phyloP scores from a whole-genome alignment of 2,888 invertebrate species.

The Lycocerus yunnanus region DNA sequence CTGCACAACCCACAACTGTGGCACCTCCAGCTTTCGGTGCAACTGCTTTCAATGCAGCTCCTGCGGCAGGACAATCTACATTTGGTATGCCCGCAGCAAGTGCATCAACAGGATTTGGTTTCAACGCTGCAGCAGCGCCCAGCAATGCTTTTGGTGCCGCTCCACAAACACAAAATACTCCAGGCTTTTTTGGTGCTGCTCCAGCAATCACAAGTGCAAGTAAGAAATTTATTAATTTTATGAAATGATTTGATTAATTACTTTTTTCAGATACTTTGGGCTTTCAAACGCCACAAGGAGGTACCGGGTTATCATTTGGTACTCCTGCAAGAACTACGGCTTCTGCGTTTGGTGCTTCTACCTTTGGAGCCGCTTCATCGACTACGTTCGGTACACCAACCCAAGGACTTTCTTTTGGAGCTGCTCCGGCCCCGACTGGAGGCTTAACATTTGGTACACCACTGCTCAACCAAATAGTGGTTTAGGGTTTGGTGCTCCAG shows the following conservation, averaged over 20 bases:
- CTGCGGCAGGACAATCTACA: neutral
- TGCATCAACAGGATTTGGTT: conserved; percentile 1
- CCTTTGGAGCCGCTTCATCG: neutral
- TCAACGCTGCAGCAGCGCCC: neutral
- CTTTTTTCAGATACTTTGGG: neutral
- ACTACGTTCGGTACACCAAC: neutral
- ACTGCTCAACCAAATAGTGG: conserved; percentile 34
- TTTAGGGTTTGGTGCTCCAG: conserved; percentile 35
- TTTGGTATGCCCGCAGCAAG: neutral
- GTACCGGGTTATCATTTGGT: neutral
- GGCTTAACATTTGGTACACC: conserved; percentile 1
- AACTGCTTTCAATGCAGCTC: neutral
- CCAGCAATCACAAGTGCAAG: neutral
- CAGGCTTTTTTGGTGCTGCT: neutral
- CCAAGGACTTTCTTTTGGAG: neutral
- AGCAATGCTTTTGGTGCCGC: neutral
- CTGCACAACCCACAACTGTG: neutral
- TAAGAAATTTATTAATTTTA: neutral
- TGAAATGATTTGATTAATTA: neutral
- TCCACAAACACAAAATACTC: neutral
- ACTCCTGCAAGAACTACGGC: neutral
- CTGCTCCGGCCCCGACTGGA: neutral
- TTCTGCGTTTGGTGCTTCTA: neutral
- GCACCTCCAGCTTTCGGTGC: conserved; percentile 8
- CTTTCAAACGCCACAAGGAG: neutral